A percentile compares a stretch with the other conserved stretches of the same genome.
phyloP scores from a whole-genome alignment of 2,797 vertebrate species.

The Schizothorax lantsangensis region DNA sequence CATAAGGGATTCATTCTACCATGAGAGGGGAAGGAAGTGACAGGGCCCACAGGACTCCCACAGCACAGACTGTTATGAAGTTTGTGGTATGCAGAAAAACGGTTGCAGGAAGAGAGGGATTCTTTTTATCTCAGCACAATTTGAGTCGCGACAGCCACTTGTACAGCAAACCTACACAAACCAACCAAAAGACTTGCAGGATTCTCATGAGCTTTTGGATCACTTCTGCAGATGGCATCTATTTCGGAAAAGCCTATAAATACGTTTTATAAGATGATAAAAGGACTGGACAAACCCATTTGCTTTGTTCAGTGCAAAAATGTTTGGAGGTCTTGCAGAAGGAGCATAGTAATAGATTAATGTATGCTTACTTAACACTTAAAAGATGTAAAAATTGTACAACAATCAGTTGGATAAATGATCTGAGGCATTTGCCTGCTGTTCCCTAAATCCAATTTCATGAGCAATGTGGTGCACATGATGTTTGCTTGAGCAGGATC shows the following conservation, averaged over 20 bases:
- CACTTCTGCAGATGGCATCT: slow-evolving; percentile 12
- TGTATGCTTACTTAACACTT: slow-evolving; percentile 15
- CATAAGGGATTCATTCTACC: slow-evolving; percentile 68
- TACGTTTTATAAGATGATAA: slow-evolving; percentile 34
- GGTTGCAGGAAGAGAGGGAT: slow-evolving; percentile 53
- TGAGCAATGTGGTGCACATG: slow-evolving; percentile 69
- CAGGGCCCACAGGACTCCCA: slow-evolving; percentile 63
- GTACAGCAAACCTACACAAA: slow-evolving; percentile 35
- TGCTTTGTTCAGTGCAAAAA: slow-evolving; percentile 13
- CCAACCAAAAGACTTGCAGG: slow-evolving; percentile 20
- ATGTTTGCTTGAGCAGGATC: slow-evolving; percentile 61
- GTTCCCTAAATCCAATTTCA: slow-evolving; percentile 69
- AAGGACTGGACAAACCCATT: background rate
- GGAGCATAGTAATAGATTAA: slow-evolving; percentile 10
- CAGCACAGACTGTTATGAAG: slow-evolving; percentile 64
- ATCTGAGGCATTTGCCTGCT: slow-evolving; percentile 60
- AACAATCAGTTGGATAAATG: slow-evolving; percentile 51
- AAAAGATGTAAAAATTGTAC: slow-evolving; percentile 28
- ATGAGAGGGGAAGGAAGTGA: slow-evolving; percentile 65
- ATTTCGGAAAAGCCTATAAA: slow-evolving; percentile 22
- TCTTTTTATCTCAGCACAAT: slow-evolving; percentile 55
- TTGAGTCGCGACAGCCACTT: slow-evolving; percentile 46
- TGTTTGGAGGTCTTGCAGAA: slow-evolving; percentile 4
- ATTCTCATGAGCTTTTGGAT: slow-evolving; percentile 15
- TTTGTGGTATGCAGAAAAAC: slow-evolving; percentile 63